Conservation (phyloP, 2,888 invertebrate genomes). For the Drosophila quinaria region DNA sequence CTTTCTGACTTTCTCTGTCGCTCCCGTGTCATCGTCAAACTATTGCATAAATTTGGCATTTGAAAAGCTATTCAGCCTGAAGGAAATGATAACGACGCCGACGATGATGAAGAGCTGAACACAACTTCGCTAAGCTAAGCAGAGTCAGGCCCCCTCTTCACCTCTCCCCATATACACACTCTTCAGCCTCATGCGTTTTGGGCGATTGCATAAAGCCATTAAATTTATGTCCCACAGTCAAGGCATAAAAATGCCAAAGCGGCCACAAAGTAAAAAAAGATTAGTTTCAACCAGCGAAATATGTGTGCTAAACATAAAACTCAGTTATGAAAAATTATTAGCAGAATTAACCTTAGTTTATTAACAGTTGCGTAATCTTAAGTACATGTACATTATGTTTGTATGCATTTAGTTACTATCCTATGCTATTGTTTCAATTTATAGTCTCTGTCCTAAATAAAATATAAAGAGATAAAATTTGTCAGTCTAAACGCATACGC, state of each 20-base stretch:
- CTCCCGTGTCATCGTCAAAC: conserved; percentile 42
- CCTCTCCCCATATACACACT: too few relatives aligned
- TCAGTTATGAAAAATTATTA: conserved; percentile 19
- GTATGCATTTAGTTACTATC: too few relatives aligned
- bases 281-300: conserved; percentile 26
- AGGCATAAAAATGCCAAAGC: conserved; percentile 54
- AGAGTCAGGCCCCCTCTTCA: conserved; percentile 22
- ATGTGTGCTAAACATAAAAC: conserved; percentile 43
- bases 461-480: conserved; percentile 7
- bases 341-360: too few relatives aligned
- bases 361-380: too few relatives aligned
- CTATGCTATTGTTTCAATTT: conserved; percentile 37
- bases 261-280: conserved; percentile 30
- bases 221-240: too few relatives aligned
- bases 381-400: conserved; percentile 45
- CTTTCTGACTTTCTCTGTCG: neutral
- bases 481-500: conserved; percentile 15
- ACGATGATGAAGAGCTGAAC: conserved; percentile 58
- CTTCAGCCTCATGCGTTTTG: conserved; percentile 21
- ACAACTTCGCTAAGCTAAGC: conserved; percentile 57
- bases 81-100: conserved; percentile 71
- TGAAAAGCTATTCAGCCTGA: conserved; percentile 75
- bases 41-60: conserved; percentile 81
- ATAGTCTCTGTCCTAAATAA: neutral
- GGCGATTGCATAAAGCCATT: conserved; percentile 56